These are phyloP conservation scores for Dallia pectoralis DNA, from an alignment of 2,797 vertebrate species.

Conservation along the genomic window DNA sequence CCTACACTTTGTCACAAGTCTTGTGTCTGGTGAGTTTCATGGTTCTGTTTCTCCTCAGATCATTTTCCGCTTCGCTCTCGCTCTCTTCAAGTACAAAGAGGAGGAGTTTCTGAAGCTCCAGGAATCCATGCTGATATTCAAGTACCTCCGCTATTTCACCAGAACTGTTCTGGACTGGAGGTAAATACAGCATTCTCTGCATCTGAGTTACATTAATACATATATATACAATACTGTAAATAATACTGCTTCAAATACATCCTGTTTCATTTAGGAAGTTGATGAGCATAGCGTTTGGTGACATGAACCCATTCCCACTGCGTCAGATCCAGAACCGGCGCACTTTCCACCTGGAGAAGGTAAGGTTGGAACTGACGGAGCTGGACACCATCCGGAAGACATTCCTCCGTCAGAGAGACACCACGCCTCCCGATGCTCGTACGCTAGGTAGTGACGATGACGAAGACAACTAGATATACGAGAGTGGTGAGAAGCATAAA, in stretches of 20 bases:
- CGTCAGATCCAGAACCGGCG: conserved; percentile 93
- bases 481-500: background rate
- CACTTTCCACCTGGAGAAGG: conserved; percentile 92
- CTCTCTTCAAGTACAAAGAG: conserved; percentile 96
- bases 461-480: conserved; percentile 78
- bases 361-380: conserved; percentile 92
- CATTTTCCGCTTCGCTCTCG: conserved; percentile 92
- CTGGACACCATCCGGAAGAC: conserved; percentile 95
- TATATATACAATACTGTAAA: too few relatives aligned
- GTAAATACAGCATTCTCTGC: conserved; percentile 57
- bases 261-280: conserved; percentile 78
- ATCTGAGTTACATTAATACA: background rate
- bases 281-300: conserved; percentile 89
- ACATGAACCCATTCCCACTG: conserved; percentile 97
- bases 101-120: conserved; percentile 93
- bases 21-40: conserved; percentile 14
- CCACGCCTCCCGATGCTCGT: conserved; percentile 78
- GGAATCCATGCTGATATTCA: conserved; percentile 92
- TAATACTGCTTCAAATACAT: too few relatives aligned
- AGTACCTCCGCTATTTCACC: conserved; percentile 92
- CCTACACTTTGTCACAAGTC: background rate
- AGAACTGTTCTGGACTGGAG: conserved; percentile 88
- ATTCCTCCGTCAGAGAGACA: conserved; percentile 89
- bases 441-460: conserved; percentile 94
- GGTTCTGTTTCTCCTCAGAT: conserved; percentile 73